These are phyloP conservation scores for Megalopta genalis DNA, from an alignment of 1,140 invertebrate species.

Conservation along the genomic window DNA sequence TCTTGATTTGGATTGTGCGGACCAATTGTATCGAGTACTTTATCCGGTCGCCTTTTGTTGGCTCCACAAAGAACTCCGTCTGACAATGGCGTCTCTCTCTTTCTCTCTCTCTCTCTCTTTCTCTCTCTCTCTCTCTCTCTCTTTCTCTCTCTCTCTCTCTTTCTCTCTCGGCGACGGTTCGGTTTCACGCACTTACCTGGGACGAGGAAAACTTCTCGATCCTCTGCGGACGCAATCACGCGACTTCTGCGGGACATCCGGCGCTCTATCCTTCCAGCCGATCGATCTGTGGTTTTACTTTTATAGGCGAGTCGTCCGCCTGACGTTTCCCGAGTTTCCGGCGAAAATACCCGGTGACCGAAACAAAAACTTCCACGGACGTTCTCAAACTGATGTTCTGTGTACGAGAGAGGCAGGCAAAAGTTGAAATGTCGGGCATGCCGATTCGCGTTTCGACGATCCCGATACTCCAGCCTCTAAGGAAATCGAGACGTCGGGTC, in stretches of 20 bases:
- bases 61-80: slow-evolving; percentile 9
- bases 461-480: too few relatives aligned
- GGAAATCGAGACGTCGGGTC: too few relatives aligned
- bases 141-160: too few relatives aligned
- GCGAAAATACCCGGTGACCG: too few relatives aligned
- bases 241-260: slow-evolving; percentile 7
- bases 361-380: too few relatives aligned
- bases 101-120: too few relatives aligned
- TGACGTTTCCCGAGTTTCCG: too few relatives aligned
- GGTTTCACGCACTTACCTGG: slow-evolving; percentile 34
- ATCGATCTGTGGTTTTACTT: slow-evolving; percentile 2
- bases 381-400: too few relatives aligned
- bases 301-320: not conserved
- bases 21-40: slow-evolving; percentile 45
- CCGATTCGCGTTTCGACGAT: too few relatives aligned
- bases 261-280: not conserved
- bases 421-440: too few relatives aligned
- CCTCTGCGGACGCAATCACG: slow-evolving; percentile 12
- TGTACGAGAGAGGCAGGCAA: too few relatives aligned
- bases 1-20: slow-evolving; percentile 26
- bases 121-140: too few relatives aligned
- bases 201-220: slow-evolving; percentile 22
- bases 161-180: slow-evolving; percentile 3
- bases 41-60: slow-evolving; percentile 40
- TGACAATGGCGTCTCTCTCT: slow-evolving; percentile 11